A percentile compares a stretch with the other conserved stretches of the same genome.
Evolutionary conservation across 2,888 invertebrate genomes (phyloP).

Genomic region (Macaria notata): DNA sequence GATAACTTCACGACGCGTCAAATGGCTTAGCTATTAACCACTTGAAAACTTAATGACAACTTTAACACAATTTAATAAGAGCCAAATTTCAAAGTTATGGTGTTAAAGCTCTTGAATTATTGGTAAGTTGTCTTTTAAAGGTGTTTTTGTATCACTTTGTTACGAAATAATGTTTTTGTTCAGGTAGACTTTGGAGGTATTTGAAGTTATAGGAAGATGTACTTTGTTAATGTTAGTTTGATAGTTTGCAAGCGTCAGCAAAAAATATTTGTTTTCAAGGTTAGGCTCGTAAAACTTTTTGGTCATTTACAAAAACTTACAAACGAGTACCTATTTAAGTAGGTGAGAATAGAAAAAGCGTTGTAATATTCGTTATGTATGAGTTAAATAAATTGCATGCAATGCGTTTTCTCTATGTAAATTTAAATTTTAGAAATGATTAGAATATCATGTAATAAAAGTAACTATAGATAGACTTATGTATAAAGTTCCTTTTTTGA

Average conservation of each 20-base stretch:
- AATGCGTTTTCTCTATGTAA: too few relatives aligned
- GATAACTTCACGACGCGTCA: conserved; percentile 38
- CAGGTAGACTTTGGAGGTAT: background rate
- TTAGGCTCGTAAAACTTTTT: too few relatives aligned
- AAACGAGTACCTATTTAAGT: too few relatives aligned
- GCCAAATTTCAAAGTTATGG: conserved; percentile 11
- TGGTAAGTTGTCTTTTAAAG: conserved; percentile 9
- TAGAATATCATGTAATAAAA: too few relatives aligned
- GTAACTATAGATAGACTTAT: too few relatives aligned
- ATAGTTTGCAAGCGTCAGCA: background rate
- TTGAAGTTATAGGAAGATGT: background rate
- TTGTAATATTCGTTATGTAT: too few relatives aligned
- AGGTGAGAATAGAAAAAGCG: too few relatives aligned
- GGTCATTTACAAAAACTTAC: too few relatives aligned
- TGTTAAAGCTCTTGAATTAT: conserved; percentile 1
- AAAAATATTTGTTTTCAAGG: too few relatives aligned
- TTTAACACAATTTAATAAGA: conserved; percentile 3
- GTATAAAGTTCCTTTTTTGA: too few relatives aligned
- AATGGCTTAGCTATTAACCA: conserved; percentile 1
- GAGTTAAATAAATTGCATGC: too few relatives aligned
- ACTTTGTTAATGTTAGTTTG: background rate
- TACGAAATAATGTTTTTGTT: conserved; percentile 21
- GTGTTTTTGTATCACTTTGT: conserved; percentile 24
- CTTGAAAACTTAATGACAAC: background rate
- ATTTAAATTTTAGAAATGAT: too few relatives aligned